phyloP scores from a whole-genome alignment of 2,888 invertebrate genomes.

The Leucophora obtusa region DNA sequence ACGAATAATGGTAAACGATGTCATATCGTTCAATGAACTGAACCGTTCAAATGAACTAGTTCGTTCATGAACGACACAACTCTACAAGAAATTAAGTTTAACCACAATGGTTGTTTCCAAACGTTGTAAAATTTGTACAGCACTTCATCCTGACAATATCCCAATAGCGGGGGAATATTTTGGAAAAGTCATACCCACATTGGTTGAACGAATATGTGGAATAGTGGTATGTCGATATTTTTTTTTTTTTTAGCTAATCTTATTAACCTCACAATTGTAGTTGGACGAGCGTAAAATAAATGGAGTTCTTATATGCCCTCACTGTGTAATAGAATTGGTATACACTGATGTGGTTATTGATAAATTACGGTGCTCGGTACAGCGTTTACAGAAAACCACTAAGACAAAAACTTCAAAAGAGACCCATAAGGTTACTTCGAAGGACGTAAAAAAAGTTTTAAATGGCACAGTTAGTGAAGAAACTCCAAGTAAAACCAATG shows the following conservation, averaged over 20 bases:
- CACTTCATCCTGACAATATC: slow-evolving; percentile 30
- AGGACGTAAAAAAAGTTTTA: neutral
- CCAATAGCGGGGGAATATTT: slow-evolving; percentile 48
- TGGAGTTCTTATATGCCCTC: slow-evolving; percentile 39
- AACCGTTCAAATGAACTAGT: too few species aligned
- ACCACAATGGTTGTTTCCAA: slow-evolving; percentile 50
- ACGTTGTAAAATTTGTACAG: slow-evolving; percentile 52
- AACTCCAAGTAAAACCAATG: neutral
- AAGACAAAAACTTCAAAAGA: slow-evolving; percentile 27
- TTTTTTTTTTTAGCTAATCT: neutral
- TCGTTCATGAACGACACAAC: too few species aligned
- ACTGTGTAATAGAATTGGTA: slow-evolving; percentile 37
- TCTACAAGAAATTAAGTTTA: neutral
- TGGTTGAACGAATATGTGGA: slow-evolving; percentile 40
- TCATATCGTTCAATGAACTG: too few species aligned
- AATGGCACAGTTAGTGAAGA: neutral
- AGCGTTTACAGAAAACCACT: slow-evolving; percentile 7
- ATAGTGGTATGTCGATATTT: slow-evolving; percentile 29
- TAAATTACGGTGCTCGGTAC: slow-evolving; percentile 23
- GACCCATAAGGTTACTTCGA: neutral
- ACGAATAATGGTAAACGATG: too few species aligned
- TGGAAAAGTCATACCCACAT: slow-evolving; percentile 37
- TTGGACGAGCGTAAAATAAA: slow-evolving; percentile 37
- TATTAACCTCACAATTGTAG: slow-evolving; percentile 9
- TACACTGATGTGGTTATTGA: slow-evolving; percentile 31